Conservation (phyloP, 2,113 vertebrate species). For the Protobothrops mucrosquamatus region DNA sequence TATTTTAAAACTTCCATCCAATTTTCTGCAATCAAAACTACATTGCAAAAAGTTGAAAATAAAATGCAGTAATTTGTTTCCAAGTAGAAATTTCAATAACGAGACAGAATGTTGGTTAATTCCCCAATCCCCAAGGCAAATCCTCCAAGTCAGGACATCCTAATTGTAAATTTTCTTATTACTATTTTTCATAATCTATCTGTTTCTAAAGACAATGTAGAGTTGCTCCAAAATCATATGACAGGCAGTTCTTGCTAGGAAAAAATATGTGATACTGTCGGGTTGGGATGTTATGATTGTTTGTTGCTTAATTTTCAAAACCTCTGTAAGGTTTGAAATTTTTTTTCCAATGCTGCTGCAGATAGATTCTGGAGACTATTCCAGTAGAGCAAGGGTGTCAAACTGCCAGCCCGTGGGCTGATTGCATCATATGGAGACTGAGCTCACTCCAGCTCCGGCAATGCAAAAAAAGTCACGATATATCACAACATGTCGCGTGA, state of each 20-base stretch:
- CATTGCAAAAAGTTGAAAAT: background rate
- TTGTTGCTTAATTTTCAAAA: slow-evolving; percentile 16
- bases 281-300: background rate
- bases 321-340: background rate
- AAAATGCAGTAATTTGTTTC: slow-evolving; percentile 3
- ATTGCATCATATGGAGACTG: no score
- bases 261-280: slow-evolving; percentile 13
- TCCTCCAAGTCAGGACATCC: background rate
- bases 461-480: no score
- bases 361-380: slow-evolving; percentile 29
- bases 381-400: background rate
- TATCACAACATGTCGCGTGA: no score
- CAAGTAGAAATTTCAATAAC: background rate
- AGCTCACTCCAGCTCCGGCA: no score
- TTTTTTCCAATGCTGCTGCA: background rate
- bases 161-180: background rate
- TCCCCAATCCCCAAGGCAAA: background rate
- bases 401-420: no score
- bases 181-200: background rate
- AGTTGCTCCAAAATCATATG: background rate
- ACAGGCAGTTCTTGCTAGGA: background rate
- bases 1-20: slow-evolving; percentile 31
- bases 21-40: slow-evolving; percentile 22
- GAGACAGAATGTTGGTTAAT: background rate
- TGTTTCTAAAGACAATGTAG: fast-evolving